These are phyloP conservation scores for Nesidiocoris tenuis DNA, from an alignment of 2,888 invertebrate genomes.

Conservation along the genomic window DNA sequence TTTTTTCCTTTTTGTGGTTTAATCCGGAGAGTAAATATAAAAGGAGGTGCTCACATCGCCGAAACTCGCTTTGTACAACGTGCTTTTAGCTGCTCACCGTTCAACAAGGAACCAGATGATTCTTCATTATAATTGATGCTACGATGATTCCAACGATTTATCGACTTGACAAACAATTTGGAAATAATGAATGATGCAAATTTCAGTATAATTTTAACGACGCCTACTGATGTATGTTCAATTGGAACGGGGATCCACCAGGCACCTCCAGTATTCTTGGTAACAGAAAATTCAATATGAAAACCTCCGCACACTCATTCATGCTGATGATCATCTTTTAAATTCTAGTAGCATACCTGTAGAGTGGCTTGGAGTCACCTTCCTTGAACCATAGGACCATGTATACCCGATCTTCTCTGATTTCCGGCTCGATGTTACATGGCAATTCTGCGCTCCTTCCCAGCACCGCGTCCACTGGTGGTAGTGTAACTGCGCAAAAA, in stretches of 20 bases:
- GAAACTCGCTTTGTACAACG: neutral
- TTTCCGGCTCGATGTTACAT: conserved; percentile 83
- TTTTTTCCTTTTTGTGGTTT: conserved; percentile 8
- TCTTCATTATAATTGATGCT: too few relatives aligned
- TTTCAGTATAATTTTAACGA: too few relatives aligned
- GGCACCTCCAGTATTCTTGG: too few relatives aligned
- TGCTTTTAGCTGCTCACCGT: neutral
- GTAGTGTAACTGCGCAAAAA: conserved; percentile 68
- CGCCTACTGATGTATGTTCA: too few relatives aligned
- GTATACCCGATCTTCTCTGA: conserved; percentile 80
- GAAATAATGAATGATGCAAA: too few relatives aligned
- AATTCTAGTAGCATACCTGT: conserved; percentile 83
- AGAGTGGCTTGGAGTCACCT: conserved; percentile 81
- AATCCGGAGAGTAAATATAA: neutral
- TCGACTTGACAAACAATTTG: too few relatives aligned
- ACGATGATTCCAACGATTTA: too few relatives aligned
- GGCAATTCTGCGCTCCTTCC: conserved; percentile 81
- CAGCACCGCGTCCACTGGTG: conserved; percentile 78
- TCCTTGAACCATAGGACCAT: conserved; percentile 92
- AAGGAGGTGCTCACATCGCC: neutral
- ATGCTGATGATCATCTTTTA: too few relatives aligned
- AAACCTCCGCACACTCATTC: too few relatives aligned
- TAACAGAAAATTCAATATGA: too few relatives aligned
- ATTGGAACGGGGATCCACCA: too few relatives aligned
- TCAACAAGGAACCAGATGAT: too few relatives aligned